These are phyloP conservation scores for Turritopsis rubra DNA, from an alignment of 30 jellyfish, hydroid and myxozoan genomes.

Conservation along the genomic window DNA sequence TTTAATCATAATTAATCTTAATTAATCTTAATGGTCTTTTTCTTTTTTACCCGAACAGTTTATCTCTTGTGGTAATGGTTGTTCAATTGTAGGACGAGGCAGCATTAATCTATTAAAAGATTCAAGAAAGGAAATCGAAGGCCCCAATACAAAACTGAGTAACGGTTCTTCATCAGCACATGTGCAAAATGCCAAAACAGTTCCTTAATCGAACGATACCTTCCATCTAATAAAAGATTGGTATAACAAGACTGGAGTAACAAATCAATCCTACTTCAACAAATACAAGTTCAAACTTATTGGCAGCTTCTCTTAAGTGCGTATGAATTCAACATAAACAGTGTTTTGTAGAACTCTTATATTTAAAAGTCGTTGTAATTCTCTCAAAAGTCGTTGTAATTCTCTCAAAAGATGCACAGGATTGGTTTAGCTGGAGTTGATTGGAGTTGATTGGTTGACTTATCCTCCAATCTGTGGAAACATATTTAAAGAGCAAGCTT, in stretches of 20 bases:
- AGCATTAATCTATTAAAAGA: slow-evolving; percentile 4
- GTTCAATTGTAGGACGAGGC: slow-evolving; percentile 23
- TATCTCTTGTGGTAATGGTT: slow-evolving; percentile 13
- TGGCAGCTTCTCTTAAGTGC: neutral
- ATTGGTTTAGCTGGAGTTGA: too few species aligned
- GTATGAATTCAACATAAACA: neutral
- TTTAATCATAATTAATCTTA: too few species aligned
- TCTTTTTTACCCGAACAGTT: too few species aligned
- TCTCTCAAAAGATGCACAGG: neutral
- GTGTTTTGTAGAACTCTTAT: neutral
- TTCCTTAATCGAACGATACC: neutral
- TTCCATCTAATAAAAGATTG: neutral
- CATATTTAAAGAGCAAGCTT: too few species aligned
- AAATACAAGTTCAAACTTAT: neutral
- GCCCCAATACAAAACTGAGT: neutral
- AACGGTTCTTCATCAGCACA: neutral
- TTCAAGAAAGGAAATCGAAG: neutral
- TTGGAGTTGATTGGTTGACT: too few species aligned
- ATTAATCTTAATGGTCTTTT: too few species aligned
- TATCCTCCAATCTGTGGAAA: too few species aligned
- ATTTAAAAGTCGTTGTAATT: neutral
- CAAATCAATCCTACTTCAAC: neutral
- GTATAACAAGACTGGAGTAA: neutral
- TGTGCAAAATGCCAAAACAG: neutral
- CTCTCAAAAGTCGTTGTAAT: neutral